Conservation (phyloP, 2,888 invertebrate species). For the Morpho helenor region DNA sequence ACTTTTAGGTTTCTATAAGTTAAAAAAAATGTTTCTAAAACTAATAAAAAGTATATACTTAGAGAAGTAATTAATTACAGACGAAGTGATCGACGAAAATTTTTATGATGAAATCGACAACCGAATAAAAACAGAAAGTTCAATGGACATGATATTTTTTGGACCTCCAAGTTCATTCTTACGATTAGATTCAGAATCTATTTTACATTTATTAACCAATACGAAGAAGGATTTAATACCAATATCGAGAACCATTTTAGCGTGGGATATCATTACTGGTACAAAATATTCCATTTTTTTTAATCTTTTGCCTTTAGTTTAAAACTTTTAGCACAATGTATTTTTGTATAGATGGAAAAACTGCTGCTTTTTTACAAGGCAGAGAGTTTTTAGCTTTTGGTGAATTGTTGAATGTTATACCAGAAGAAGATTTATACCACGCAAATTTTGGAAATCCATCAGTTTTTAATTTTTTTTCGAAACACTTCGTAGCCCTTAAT, state of each 20-base stretch:
- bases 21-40: too few relatives aligned
- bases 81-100: constrained; percentile 43
- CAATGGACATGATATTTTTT: constrained; percentile 67
- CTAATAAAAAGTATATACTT: too few relatives aligned
- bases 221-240: constrained; percentile 58
- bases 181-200: constrained; percentile 59
- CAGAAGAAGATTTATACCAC: constrained; percentile 69
- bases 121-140: constrained; percentile 43
- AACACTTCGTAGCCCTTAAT: constrained; percentile 39
- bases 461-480: constrained; percentile 57
- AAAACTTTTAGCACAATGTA: background rate
- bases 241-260: constrained; percentile 50
- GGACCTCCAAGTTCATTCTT: constrained; percentile 60
- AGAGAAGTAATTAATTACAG: constrained; percentile 11
- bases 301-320: too few relatives aligned
- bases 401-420: constrained; percentile 52
- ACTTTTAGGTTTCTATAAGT: too few relatives aligned
- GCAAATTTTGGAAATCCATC: constrained; percentile 64
- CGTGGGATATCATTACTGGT: constrained; percentile 72
- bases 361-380: constrained; percentile 61
- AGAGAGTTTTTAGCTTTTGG: constrained; percentile 62
- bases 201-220: constrained; percentile 55
- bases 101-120: constrained; percentile 66
- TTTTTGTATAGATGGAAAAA: constrained; percentile 58
- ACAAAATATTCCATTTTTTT: background rate